These are phyloP conservation scores for Archaeoteleia sp. DNA, from an alignment of 2,888 invertebrate species.

Conservation along the genomic window DNA sequence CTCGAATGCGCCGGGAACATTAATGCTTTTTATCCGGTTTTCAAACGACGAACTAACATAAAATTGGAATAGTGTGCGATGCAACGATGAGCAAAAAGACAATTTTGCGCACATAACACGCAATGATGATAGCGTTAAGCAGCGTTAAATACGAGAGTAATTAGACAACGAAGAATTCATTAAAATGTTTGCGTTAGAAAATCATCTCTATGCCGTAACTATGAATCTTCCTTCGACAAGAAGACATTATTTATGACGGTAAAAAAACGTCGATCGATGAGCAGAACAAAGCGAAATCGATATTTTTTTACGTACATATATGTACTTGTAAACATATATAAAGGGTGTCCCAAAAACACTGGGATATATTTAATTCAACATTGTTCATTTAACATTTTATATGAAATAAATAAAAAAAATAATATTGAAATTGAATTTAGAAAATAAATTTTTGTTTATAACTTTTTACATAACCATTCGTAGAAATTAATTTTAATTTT, in stretches of 20 bases:
- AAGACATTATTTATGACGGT: constrained; percentile 29
- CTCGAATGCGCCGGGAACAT: not conserved
- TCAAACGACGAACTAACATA: no score
- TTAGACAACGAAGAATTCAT: constrained; percentile 20
- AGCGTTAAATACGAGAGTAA: constrained; percentile 15
- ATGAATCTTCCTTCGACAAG: constrained; percentile 17
- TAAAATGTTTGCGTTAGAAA: constrained; percentile 23
- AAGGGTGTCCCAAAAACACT: no score
- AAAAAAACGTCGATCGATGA: constrained; percentile 30
- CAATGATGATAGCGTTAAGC: constrained; percentile 15
- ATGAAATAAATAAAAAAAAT: no score
- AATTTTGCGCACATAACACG: not conserved
- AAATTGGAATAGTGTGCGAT: constrained; percentile 2
- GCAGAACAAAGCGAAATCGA: constrained; percentile 26
- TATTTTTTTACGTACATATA: no score
- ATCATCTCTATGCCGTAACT: constrained; percentile 27
- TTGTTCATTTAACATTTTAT: no score
- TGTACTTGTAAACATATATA: no score
- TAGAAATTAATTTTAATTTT: no score
- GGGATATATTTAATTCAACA: no score
- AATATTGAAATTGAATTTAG: no score
- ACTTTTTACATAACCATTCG: no score
- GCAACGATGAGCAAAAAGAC: not conserved
- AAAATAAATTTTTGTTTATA: no score
- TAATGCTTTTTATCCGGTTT: not conserved